Conservation (phyloP, 2,113 vertebrate genomes). For the Myocastor coypus region DNA sequence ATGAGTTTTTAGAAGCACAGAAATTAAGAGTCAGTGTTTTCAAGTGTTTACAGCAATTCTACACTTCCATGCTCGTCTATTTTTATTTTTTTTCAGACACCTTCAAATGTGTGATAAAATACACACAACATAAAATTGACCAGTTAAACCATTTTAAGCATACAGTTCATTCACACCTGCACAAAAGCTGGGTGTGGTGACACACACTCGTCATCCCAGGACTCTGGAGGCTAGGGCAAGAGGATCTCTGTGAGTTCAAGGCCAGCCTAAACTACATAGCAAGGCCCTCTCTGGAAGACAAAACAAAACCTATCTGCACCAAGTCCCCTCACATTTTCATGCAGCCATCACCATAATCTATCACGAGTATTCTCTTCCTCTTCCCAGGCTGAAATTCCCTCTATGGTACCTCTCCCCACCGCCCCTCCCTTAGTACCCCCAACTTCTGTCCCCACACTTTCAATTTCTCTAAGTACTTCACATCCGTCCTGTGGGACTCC, state of each 20-base stretch:
- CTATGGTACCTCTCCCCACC: background rate
- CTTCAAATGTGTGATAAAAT: conserved; percentile 6
- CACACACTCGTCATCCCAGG: background rate
- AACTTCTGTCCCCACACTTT: background rate
- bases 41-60: background rate
- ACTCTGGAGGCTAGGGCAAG: background rate
- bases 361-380: background rate
- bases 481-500: background rate
- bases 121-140: background rate
- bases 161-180: background rate
- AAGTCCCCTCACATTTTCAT: background rate
- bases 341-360: background rate
- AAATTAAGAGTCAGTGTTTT: conserved; percentile 21
- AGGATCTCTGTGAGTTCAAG: background rate
- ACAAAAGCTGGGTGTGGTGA: background rate
- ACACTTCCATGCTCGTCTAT: background rate
- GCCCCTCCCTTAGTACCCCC: background rate
- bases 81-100: conserved; percentile 18
- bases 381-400: background rate
- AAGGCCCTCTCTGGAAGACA: background rate
- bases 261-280: background rate
- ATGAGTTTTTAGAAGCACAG: background rate
- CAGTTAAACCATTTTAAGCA: conserved; percentile 4
- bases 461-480: background rate
- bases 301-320: background rate